Evolutionary conservation across 2,888 invertebrate species (phyloP), one percentile per base, ranked within the genome.

Genomic region (Nemurella pictetii): DNA sequence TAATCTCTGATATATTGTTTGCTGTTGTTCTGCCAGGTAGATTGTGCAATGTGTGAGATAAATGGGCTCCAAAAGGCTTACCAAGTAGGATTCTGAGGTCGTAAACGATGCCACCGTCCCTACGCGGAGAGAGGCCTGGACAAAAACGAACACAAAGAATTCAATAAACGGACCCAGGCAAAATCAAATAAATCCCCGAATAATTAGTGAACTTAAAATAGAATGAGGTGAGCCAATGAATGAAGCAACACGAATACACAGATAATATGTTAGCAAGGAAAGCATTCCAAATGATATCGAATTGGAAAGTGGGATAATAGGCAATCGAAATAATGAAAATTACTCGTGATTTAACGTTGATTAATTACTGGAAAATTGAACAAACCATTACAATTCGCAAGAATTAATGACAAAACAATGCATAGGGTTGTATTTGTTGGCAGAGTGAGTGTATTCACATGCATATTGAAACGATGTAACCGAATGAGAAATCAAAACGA

Each of bases 81-180:
- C 89, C 87, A 90, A 86, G 86, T 88, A 89, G n/a, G 91, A 90
- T 73, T 90, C 89, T 4, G 90, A 89, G 30, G 90, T 90, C 26
- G 89, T 89, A 87, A 91, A 91, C 29, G 91, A 90, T 78, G 91
- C 85, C 83, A 85, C 86, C 29, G 84, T 86, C 27, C 28, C 73
- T 27, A 29, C 35, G 25, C 29, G 74, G n/a, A 77, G 75, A 78
- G 86, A 84, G 72, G 85, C 87, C 87, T 87, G 86, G 77, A 85
- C 81, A 86, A 85, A 86, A 85, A 86, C 80, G 84, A 83, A 81
- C 85, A 85, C 27, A 81, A 85, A 26, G 15, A 84, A 83, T 73
- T 85, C 77, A 83, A 74, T 73, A 74, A 83, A 36, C 25, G 35
- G 35, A 55, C 20, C 55, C 55, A 55, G 55, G 55, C 55, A 55